Percentiles rank a stretch among this genome's conserved stretches.
These are phyloP conservation scores for Artibeus jamaicensis DNA, from an alignment of 2,797 vertebrate species.

Conservation along the genomic window DNA sequence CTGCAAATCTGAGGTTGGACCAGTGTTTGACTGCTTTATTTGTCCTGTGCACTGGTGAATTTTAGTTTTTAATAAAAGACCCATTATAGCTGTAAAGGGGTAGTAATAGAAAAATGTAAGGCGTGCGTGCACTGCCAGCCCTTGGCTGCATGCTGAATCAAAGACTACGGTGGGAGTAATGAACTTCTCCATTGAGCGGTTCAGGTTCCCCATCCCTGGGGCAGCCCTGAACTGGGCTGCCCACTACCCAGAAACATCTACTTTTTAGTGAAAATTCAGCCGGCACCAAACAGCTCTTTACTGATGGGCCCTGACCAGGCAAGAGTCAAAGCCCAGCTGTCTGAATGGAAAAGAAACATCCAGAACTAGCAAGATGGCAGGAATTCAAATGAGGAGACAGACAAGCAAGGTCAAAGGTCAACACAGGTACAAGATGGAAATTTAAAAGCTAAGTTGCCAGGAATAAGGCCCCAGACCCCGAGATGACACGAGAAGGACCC, in stretches of 20 bases:
- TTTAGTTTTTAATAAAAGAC: neutral
- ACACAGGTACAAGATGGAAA: too few relatives aligned
- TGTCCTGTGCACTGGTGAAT: neutral
- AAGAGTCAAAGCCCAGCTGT: neutral
- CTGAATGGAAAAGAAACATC: neutral
- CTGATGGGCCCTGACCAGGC: neutral
- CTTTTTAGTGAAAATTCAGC: neutral
- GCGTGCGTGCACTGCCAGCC: accelerated
- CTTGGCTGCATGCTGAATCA: too few relatives aligned
- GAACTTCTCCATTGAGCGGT: accelerated
- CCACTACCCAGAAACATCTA: neutral
- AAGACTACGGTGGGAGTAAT: neutral
- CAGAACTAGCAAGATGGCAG: neutral
- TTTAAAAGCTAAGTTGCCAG: neutral
- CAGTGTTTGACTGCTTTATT: neutral
- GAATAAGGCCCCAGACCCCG: neutral
- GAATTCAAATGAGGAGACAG: neutral
- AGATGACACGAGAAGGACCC: neutral
- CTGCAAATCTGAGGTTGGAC: neutral
- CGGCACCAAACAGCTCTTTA: neutral
- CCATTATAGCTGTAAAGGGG: neutral
- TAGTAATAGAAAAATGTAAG: neutral
- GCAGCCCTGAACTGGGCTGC: too few relatives aligned
- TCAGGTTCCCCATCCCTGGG: neutral
- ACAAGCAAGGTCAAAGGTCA: neutral